phyloP scores from a whole-genome alignment of 2,888 invertebrate genomes.

The Andrena marginata region DNA sequence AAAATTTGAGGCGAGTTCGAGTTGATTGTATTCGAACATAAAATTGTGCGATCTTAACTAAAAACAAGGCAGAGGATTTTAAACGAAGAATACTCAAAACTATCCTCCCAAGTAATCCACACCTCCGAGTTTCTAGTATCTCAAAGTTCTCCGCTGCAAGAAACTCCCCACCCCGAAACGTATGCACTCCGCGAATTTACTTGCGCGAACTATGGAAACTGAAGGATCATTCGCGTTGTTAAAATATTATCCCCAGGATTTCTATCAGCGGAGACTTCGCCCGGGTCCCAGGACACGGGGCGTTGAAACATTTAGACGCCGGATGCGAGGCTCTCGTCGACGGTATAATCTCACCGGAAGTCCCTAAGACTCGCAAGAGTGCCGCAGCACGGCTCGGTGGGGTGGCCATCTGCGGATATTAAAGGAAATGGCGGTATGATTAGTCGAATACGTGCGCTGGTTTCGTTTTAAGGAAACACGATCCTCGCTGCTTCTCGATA shows the following conservation, averaged over 20 bases:
- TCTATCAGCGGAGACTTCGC: neutral
- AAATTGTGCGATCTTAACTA: no score
- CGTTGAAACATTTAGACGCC: conserved; percentile 79
- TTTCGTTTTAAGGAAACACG: conserved; percentile 78
- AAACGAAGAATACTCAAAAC: no score
- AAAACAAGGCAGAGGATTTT: no score
- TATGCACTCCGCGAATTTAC: neutral
- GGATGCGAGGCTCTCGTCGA: conserved; percentile 78
- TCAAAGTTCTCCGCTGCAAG: no score
- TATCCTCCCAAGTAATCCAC: no score
- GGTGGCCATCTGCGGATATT: conserved; percentile 84
- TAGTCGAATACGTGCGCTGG: conserved; percentile 84
- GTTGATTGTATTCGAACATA: neutral
- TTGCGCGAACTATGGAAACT: neutral
- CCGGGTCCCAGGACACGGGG: conserved; percentile 39
- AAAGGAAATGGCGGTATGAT: conserved; percentile 85
- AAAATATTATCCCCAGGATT: conserved; percentile 11
- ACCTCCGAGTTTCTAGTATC: no score
- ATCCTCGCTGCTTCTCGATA: conserved; percentile 23
- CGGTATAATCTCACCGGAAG: conserved; percentile 83
- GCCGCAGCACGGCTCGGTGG: conserved; percentile 65
- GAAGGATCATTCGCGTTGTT: conserved; percentile 5
- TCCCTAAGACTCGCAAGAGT: conserved; percentile 81
- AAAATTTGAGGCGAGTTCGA: neutral
- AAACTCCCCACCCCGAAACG: no score